Evolutionary conservation across 1,140 invertebrate genomes (phyloP).

Genomic region (Brachystomella parvula): DNA sequence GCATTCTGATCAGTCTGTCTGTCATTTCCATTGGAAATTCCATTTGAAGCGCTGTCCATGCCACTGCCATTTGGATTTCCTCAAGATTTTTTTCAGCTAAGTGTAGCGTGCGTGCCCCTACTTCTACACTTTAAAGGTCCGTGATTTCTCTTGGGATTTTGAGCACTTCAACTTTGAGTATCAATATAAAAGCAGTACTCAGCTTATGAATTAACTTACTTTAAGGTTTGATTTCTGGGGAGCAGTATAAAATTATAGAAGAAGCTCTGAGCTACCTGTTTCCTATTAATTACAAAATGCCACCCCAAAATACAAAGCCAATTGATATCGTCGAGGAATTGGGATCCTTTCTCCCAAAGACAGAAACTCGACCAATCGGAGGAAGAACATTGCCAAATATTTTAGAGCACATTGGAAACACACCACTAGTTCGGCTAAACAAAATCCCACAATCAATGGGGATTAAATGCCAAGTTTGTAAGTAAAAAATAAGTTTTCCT

Average conservation of each 20-base stretch:
- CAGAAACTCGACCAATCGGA: neutral
- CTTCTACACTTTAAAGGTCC: too few relatives aligned
- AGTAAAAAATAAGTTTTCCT: constrained; percentile 40
- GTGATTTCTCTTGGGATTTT: too few relatives aligned
- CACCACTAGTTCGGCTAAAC: constrained; percentile 54
- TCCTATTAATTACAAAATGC: neutral
- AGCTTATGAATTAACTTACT: too few relatives aligned
- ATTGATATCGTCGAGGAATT: neutral
- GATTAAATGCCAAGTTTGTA: constrained; percentile 56
- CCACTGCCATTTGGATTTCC: neutral
- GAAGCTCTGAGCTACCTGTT: too few relatives aligned
- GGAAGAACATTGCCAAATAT: constrained; percentile 48
- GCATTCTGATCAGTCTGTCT: too few relatives aligned
- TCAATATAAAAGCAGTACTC: too few relatives aligned
- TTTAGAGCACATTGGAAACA: constrained; percentile 53
- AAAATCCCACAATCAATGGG: constrained; percentile 50
- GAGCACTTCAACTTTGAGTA: too few relatives aligned
- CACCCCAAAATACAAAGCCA: neutral
- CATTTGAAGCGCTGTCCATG: neutral
- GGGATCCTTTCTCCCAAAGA: neutral
- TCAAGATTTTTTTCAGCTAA: too few relatives aligned
- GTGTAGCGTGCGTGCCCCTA: too few relatives aligned
- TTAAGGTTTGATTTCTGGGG: too few relatives aligned
- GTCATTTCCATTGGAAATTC: neutral
- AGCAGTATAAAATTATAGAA: too few relatives aligned